Base-by-base conservation (phyloP, 2,797 vertebrate species). In the Cryptoprocta ferox region DNA sequence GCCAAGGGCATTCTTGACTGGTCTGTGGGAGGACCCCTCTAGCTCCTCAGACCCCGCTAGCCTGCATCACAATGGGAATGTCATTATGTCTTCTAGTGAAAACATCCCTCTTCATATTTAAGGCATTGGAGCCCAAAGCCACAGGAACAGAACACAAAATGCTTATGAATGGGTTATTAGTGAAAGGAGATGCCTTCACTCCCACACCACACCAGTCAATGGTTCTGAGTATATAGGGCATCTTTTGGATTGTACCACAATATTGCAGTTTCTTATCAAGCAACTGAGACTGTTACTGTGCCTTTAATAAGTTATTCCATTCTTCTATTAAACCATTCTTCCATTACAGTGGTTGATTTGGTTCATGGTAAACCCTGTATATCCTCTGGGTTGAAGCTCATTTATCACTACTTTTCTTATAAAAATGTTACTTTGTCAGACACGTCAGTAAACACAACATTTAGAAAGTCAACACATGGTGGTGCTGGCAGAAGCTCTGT, bases 361-460 rank as follows among this genome's bases (percentile, higher is more conserved):
- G 7, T 59, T 56, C 16, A 28, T 32, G 28, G 65, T 48, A 79
- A 59, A 84, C 37, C 10, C 32, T 42, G 45, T 42, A 78, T 59
- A 84, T 73, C 37, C 65, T 73, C 26, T 65, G n/a, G n/a, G 12
- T 18, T 56, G 79, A 81, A 82, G 37, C 21, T 30, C 28, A 42
- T 85, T 84, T 66, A 35, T 80, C 24, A 85, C 9, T 32, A 68
- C n/a, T 86, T 88, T 53, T 85, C 12, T 28, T 81, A 37, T 75
- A 75, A 89, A 96, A 75, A 61, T 35, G 11, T 89, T 75, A 89
- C 45, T 95, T 95, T 26, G 53, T 48, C n/a, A 42, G 26, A 89
- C 13, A 68, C 26, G 15, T 28, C 18, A 73, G 56, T 80, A 75
- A 56, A 80, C 32, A 39, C 11, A 85, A 10, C 14, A 86, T 35